Evolutionary conservation across 1,140 invertebrate genomes (phyloP), one percentile per base, ranked within the genome.

Genomic region (Temnothorax nylanderi): DNA sequence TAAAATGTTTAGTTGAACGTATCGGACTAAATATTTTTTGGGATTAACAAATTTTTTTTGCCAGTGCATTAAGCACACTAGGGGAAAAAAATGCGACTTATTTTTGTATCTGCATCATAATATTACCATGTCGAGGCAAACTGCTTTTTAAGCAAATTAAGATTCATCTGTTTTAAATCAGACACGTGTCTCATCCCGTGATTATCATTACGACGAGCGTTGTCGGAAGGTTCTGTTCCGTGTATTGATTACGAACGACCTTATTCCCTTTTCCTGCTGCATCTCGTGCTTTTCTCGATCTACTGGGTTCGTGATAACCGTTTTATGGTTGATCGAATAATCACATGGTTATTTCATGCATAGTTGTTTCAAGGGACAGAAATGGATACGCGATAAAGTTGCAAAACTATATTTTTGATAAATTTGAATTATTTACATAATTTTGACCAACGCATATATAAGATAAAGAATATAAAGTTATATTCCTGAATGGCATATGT

Each of bases 51-150:
- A 26, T 26, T 26, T 26, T 26, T 26, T 26, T 26, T 26, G 0
- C 1, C 26, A 1, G 26, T 26, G 26, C 26, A 26, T 26, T 26
- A 26, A 26, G 26, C 26, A 26, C 26, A 26, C 26, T 0, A 26
- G 2, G 47, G 7, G 37, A n/a, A 11, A 16, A 56, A 56, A 77
- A 84, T 41, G 26, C 47, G 49, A 7, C 41, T 47, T 11, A 4
- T 71, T 41, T 13, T 26, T 58, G 26, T 21, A 41, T 51, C 21
- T 34, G 49, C 21, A 54, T 67, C 62, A 44, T 21, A 37, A 47
- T 75, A 78, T 87, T 71, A 88, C 54, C 64, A 21, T 86, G 49
- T 72, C 85, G 85, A 90, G 85, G 88, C 58, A 54, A 90, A 75
- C 88, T 44, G 65, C 72, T 89, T 89, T 90, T 89, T 84, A 37